Evolutionary conservation across 2,888 invertebrate genomes (phyloP), one percentile per base, ranked within the genome.

Genomic region (Cosmia trapezina): DNA sequence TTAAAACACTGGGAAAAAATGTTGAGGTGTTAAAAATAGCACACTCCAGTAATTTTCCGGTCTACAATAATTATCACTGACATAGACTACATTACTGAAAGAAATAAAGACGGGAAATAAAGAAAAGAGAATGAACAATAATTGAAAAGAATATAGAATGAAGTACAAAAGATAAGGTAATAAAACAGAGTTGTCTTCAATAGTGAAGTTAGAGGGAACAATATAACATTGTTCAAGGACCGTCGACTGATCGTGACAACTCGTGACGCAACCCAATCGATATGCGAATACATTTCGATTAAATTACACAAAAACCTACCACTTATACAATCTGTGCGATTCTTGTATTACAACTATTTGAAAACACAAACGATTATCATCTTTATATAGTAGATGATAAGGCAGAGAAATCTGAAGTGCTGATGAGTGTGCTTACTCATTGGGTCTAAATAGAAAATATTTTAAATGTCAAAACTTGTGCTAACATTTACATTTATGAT

Each of bases 201-300:
- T 67, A 66, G 68, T 59, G 59, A 73, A 83, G 61, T 79, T 68
- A 83, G 45, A 53, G 11, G 63, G 22, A 71, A 78, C 75, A 75
- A 75, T 76, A 78, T 64, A 62, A 79, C 62, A 66, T 65, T 67
- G 70, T 77, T 81, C 75, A 84, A 81, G 84, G 81, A 83, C 75
- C 56, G 57, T 60, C 54, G 57, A 56, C 45, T 49, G 70, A 65
- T 69, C 65, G 69, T 60, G 80, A 80, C 89, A 85, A 83, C 85
- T 85, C 19, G 63, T 86, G 85, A 81, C 86, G 87, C 73, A 83
- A 87, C 73, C 19, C 69, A 75, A 83, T 85, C 83, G 79, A 87
- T 82, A 87, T 76, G 77, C 76, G 86, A 85, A 86, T 84, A 85
- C 74, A 81, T 78, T 85, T 81, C 63, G 78, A 79, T 78, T 70